These are phyloP conservation scores for Wiebesia pumilae DNA, from an alignment of 1,140 invertebrate species.

Conservation along the genomic window DNA sequence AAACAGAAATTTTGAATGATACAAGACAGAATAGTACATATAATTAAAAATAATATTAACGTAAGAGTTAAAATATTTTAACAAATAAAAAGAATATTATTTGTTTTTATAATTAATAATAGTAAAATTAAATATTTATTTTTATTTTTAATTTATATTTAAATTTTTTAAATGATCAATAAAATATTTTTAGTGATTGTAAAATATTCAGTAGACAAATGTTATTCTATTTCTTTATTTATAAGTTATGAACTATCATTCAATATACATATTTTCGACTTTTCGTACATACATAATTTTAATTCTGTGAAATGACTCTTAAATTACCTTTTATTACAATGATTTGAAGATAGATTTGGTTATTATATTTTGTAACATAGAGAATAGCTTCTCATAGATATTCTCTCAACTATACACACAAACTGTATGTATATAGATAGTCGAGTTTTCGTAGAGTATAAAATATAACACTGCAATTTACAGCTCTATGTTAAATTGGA, in stretches of 20 bases:
- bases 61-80: no score
- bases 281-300: conserved; percentile 30
- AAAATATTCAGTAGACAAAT: neutral
- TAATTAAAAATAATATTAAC: no score
- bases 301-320: conserved; percentile 25
- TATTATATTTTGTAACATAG: conserved; percentile 39
- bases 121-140: neutral
- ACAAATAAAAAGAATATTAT: neutral
- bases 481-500: conserved; percentile 14
- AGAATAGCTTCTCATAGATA: conserved; percentile 36
- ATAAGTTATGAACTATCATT: conserved; percentile 34
- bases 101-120: neutral
- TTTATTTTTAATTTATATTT: neutral
- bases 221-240: conserved; percentile 44
- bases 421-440: conserved; percentile 33
- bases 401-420: conserved; percentile 36
- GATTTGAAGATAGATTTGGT: conserved; percentile 45
- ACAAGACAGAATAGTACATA: no score
- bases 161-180: neutral
- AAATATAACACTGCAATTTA: conserved; percentile 52
- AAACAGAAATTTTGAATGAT: no score
- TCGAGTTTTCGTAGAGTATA: conserved; percentile 35
- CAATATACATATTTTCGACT: conserved; percentile 33
- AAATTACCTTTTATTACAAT: conserved; percentile 38
- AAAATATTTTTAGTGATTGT: neutral